Evolutionary conservation across 2,888 invertebrate genomes (phyloP).

Genomic region (Diplolepis rosae): DNA sequence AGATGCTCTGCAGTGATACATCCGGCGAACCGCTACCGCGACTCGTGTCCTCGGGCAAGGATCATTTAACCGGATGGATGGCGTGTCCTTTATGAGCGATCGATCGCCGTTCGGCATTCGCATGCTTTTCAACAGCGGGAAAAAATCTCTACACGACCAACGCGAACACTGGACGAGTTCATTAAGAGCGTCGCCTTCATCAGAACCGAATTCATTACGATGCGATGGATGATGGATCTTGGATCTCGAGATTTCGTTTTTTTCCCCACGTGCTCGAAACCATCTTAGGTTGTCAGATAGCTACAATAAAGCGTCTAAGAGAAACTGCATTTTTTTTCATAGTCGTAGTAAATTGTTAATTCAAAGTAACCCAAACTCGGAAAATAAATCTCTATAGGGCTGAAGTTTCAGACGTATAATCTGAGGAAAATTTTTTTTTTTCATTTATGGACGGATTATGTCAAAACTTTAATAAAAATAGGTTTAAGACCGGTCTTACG

Average conservation of each 20-base stretch:
- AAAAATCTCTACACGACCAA: slow-evolving; percentile 25
- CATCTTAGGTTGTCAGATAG: background rate
- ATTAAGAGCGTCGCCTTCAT: slow-evolving; percentile 20
- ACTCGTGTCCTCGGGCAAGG: slow-evolving; percentile 28
- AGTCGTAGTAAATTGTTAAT: no score
- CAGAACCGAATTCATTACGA: slow-evolving; percentile 26
- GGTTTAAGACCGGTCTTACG: no score
- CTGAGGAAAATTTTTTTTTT: no score
- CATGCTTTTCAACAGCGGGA: slow-evolving; percentile 18
- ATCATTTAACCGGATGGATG: slow-evolving; percentile 35
- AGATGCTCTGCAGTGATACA: slow-evolving; percentile 38
- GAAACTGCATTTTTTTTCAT: background rate
- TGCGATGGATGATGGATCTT: slow-evolving; percentile 19
- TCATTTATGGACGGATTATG: no score
- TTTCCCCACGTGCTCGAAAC: background rate
- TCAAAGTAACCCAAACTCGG: no score
- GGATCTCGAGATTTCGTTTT: slow-evolving; percentile 18
- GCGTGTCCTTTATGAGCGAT: slow-evolving; percentile 39
- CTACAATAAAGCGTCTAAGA: background rate
- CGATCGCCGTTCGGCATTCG: slow-evolving; percentile 37
- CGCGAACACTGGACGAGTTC: slow-evolving; percentile 21
- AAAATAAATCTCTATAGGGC: no score
- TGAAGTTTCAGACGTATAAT: no score
- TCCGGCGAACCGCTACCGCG: slow-evolving; percentile 22
- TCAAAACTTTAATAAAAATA: no score